Conservation (phyloP, 1,140 invertebrate genomes). For the Meloidogyne exigua region DNA sequence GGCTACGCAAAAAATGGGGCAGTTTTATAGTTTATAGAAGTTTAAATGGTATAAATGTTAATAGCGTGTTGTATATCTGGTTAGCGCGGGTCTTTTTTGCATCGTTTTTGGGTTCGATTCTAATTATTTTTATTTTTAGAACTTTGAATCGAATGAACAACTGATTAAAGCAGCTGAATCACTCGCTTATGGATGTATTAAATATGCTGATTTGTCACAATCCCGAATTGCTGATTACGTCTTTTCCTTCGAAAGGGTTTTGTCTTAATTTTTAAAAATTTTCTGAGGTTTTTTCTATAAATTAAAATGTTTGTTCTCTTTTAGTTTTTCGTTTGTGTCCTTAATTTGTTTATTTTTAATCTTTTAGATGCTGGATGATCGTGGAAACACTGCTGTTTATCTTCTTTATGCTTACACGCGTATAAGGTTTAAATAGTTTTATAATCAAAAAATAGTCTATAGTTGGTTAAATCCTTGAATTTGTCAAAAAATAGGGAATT, state of each 20-base stretch:
- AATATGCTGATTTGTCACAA: slow-evolving; percentile 93
- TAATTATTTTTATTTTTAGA: slow-evolving; percentile 63
- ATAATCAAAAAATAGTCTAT: too few species aligned
- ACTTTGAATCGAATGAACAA: slow-evolving; percentile 77
- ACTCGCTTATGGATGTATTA: slow-evolving; percentile 96
- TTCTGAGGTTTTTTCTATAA: neutral
- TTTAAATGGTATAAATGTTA: too few species aligned
- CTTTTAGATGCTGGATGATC: slow-evolving; percentile 89
- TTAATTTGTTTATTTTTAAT: neutral
- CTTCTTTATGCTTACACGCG: slow-evolving; percentile 90
- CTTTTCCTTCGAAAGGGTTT: slow-evolving; percentile 91
- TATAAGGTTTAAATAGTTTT: slow-evolving; percentile 72
- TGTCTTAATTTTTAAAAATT: too few species aligned
- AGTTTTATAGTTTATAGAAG: neutral
- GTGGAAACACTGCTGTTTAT: slow-evolving; percentile 97
- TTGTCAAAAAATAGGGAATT: too few species aligned
- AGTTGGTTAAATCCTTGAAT: neutral
- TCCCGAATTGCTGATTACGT: slow-evolving; percentile 91
- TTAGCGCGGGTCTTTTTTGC: too few species aligned
- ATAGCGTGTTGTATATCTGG: too few species aligned
- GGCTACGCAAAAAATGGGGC: too few species aligned
- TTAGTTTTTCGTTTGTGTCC: too few species aligned
- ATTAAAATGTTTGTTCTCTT: neutral
- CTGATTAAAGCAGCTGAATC: slow-evolving; percentile 80
- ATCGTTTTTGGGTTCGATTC: neutral